Conservation (phyloP, 2,888 invertebrate species). For the Lucinisca nassula region DNA sequence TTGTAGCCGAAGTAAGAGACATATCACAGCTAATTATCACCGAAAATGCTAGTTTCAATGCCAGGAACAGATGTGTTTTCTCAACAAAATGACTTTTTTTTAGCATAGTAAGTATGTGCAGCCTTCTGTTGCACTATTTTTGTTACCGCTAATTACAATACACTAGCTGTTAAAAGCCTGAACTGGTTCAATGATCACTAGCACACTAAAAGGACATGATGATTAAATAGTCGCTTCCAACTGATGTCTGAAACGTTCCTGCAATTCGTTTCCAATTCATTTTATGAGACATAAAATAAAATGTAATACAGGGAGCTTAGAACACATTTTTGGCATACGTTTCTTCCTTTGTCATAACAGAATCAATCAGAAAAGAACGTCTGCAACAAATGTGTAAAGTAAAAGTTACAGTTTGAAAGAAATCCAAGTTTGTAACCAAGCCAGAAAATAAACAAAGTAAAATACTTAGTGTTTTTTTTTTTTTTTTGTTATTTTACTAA, state of each 20-base stretch:
- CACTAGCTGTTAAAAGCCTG: neutral
- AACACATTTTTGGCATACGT: neutral
- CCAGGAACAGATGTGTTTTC: too few species aligned
- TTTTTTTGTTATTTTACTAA: too few species aligned
- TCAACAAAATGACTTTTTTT: too few species aligned
- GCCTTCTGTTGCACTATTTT: too few species aligned
- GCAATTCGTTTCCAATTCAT: neutral
- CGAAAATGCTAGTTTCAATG: too few species aligned
- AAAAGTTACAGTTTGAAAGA: neutral
- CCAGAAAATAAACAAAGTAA: too few species aligned
- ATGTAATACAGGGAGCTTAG: neutral
- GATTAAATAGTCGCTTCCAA: neutral
- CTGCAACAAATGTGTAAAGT: neutral
- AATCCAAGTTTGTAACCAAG: neutral
- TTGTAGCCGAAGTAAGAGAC: too few species aligned
- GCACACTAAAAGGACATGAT: neutral
- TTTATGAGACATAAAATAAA: slow-evolving; percentile 1
- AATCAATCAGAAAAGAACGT: neutral
- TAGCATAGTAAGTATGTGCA: too few species aligned
- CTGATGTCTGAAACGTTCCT: neutral
- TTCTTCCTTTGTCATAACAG: neutral
- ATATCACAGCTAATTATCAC: too few species aligned
- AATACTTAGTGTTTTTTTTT: too few species aligned
- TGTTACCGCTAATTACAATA: too few species aligned
- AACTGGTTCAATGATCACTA: neutral